These are phyloP conservation scores for Gavialis gangeticus DNA, from an alignment of 2,113 vertebrate species.

Conservation along the genomic window DNA sequence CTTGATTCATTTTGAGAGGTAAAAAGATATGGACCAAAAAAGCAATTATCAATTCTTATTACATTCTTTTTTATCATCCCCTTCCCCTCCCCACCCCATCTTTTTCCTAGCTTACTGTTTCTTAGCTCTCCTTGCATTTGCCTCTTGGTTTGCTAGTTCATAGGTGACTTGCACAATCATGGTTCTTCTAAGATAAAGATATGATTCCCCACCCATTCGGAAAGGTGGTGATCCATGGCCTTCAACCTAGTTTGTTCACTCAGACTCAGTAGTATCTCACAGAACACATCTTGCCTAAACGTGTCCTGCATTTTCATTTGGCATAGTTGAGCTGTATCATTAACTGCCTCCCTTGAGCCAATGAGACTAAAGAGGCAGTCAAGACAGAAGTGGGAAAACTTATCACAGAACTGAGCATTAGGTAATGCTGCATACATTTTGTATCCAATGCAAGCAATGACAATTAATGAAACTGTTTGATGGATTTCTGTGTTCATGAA, in stretches of 20 bases:
- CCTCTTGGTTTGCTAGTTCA: background rate
- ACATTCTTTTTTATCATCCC: background rate
- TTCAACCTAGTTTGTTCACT: constrained; percentile 1
- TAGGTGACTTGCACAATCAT: background rate
- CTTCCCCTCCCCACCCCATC: background rate
- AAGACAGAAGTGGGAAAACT: constrained; percentile 36
- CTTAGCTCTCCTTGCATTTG: background rate
- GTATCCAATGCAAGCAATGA: constrained; percentile 47
- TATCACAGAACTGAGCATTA: constrained; percentile 11
- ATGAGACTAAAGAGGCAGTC: constrained; percentile 54
- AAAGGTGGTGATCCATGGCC: background rate
- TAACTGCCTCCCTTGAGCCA: constrained; percentile 16
- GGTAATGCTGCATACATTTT: constrained; percentile 34
- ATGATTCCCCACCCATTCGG: background rate
- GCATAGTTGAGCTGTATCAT: background rate
- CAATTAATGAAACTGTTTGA: constrained; percentile 48
- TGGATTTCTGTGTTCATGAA: constrained; percentile 8
- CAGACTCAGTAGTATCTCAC: background rate
- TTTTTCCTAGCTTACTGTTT: background rate
- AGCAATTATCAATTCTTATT: background rate
- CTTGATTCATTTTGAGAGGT: background rate
- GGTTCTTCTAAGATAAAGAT: constrained; percentile 21
- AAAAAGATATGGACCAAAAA: too few relatives aligned
- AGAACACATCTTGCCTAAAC: constrained; percentile 41
- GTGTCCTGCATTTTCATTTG: constrained; percentile 32